Conservation (phyloP, 2,888 invertebrate genomes). For the Germaria angustata region DNA sequence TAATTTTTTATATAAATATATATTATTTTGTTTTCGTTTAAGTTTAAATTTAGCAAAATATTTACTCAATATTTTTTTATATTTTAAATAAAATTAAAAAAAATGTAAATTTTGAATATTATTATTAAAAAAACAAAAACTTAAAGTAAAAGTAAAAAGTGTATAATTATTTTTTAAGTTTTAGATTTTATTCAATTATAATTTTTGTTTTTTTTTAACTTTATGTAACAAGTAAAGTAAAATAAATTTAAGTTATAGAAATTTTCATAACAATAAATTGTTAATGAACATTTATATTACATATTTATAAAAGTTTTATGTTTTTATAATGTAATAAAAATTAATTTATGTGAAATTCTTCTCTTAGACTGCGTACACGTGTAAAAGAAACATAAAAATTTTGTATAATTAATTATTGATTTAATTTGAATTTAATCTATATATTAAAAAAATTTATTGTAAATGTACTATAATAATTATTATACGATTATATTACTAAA, state of each 20-base stretch:
- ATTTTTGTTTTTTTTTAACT: conserved; percentile 25
- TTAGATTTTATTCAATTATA: conserved; percentile 42
- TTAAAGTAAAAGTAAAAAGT: conserved; percentile 39
- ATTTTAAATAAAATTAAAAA: conserved; percentile 47
- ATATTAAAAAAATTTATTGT: conserved; percentile 59
- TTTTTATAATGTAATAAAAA: background rate
- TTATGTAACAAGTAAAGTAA: conserved; percentile 2
- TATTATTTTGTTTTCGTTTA: conserved; percentile 73
- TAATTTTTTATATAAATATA: conserved; percentile 71
- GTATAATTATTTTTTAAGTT: conserved; percentile 63
- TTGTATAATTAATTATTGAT: conserved; percentile 65
- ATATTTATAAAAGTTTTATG: background rate
- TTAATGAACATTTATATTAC: too few species aligned
- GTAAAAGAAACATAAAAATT: conserved; percentile 49
- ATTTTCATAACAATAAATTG: background rate
- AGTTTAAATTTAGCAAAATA: conserved; percentile 76
- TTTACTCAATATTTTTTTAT: conserved; percentile 65
- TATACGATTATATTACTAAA: conserved; percentile 41
- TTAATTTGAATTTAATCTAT: conserved; percentile 61
- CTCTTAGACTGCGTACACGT: conserved; percentile 67
- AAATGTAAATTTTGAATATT: conserved; percentile 56
- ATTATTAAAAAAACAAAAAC: conserved; percentile 10
- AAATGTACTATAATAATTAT: conserved; percentile 67
- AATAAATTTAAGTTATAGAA: background rate
- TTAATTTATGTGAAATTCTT: conserved; percentile 50